Evolutionary conservation across 2,888 invertebrate genomes (phyloP).

Genomic region (Andrena marginata): DNA sequence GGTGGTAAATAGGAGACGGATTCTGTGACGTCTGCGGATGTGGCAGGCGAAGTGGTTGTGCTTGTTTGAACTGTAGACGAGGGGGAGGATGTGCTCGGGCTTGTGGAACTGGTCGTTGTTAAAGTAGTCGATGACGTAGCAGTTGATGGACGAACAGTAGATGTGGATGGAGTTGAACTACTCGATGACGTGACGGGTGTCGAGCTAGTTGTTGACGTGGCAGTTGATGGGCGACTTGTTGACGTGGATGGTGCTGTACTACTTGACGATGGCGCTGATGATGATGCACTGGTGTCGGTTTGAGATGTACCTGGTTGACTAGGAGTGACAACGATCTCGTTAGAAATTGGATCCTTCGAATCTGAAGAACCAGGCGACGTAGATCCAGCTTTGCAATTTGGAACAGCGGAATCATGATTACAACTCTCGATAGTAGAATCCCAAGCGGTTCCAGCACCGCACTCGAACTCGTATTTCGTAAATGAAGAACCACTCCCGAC

Average conservation of each 20-base stretch:
- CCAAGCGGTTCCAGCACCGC: conserved; percentile 90
- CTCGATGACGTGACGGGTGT: conserved; percentile 6
- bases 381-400: conserved; percentile 72
- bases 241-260: conserved; percentile 9
- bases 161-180: background rate
- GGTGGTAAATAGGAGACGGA: conserved; percentile 42
- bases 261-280: conserved; percentile 42
- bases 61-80: background rate
- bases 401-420: conserved; percentile 87
- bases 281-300: conserved; percentile 24
- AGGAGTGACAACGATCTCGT: conserved; percentile 37
- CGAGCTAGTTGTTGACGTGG: conserved; percentile 25
- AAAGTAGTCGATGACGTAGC: background rate
- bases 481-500: conserved; percentile 87
- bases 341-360: conserved; percentile 31
- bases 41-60: background rate
- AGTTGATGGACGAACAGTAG: conserved; percentile 8
- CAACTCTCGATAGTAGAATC: conserved; percentile 88
- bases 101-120: conserved; percentile 4
- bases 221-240: conserved; percentile 4
- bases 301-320: background rate
- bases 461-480: conserved; percentile 87
- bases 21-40: conserved; percentile 23
- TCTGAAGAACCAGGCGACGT: conserved; percentile 47
- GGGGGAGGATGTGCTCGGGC: background rate